Evolutionary conservation across 2,797 vertebrate genomes (phyloP).

Genomic region (Nyctibius grandis): DNA sequence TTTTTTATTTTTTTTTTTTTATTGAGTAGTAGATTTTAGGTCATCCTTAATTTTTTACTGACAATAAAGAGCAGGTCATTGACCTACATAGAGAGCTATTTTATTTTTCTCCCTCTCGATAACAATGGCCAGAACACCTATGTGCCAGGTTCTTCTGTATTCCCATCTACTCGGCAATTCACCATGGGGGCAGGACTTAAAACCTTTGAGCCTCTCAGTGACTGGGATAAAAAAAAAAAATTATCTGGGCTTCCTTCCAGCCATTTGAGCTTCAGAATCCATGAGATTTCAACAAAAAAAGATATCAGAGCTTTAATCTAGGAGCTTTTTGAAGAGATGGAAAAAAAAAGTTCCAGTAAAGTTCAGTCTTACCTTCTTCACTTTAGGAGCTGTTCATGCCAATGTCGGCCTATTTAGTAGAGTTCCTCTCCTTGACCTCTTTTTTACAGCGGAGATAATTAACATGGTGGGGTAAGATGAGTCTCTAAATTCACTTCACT

Average conservation of each 20-base stretch:
- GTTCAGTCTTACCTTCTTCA: conserved; percentile 70
- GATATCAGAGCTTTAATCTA: conserved; percentile 75
- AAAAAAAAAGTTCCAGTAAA: conserved; percentile 75
- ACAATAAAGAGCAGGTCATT: conserved; percentile 74
- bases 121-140: conserved; percentile 74
- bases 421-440: conserved; percentile 65
- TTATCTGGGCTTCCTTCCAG: conserved; percentile 75
- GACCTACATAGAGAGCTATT: conserved; percentile 78
- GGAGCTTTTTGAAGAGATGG: conserved; percentile 75
- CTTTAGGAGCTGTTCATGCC: conserved; percentile 62
- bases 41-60: conserved; percentile 77
- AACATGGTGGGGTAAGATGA: conserved; percentile 67
- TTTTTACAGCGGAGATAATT: conserved; percentile 69
- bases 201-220: conserved; percentile 78
- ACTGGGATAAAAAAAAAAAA: conserved; percentile 75
- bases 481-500: conserved; percentile 63
- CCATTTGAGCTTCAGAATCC: conserved; percentile 77
- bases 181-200: conserved; percentile 74
- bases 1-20: conserved; percentile 38
- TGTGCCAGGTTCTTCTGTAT: conserved; percentile 65
- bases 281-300: conserved; percentile 73
- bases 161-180: conserved; percentile 71
- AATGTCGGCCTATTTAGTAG: conserved; percentile 73
- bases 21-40: conserved; percentile 74
- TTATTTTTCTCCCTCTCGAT: conserved; percentile 69